Conservation (phyloP, 2,888 invertebrate genomes). For the Clusia tigrina region DNA sequence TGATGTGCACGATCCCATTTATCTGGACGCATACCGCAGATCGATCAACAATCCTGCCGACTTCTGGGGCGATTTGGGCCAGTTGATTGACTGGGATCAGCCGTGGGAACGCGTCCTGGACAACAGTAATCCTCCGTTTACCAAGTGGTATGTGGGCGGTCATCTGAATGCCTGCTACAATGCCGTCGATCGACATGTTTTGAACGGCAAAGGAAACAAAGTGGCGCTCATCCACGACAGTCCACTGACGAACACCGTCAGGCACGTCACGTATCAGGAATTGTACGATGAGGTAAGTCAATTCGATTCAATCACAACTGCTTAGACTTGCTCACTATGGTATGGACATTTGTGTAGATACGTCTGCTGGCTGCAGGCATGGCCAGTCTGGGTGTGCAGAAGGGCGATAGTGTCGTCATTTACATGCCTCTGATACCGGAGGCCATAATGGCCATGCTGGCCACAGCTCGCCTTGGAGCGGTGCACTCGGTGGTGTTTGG, state of each 20-base stretch:
- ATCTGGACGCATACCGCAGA: conserved; percentile 71
- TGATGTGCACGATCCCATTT: conserved; percentile 65
- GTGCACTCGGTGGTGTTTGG: conserved; percentile 96
- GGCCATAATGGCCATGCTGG: conserved; percentile 87
- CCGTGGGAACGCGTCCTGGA: conserved; percentile 87
- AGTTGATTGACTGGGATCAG: conserved; percentile 79
- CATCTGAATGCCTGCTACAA: conserved; percentile 93
- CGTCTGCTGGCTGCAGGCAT: conserved; percentile 81
- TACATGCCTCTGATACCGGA: conserved; percentile 96
- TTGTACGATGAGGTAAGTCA: conserved; percentile 76
- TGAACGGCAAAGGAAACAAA: conserved; percentile 78
- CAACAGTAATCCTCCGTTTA: conserved; percentile 83
- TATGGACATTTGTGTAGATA: conserved; percentile 35
- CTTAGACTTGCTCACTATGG: not conserved
- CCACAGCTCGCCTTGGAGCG: conserved; percentile 86
- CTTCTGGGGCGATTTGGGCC: conserved; percentile 86
- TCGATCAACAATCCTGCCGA: conserved; percentile 81
- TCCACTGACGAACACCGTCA: conserved; percentile 80
- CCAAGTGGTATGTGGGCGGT: conserved; percentile 89
- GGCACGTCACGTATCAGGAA: conserved; percentile 82
- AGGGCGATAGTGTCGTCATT: conserved; percentile 87
- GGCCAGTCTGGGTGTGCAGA: conserved; percentile 76
- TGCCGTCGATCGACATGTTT: conserved; percentile 89
- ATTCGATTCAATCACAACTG: not conserved
- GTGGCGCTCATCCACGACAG: conserved; percentile 90